These are phyloP conservation scores for Pluvialis apricaria DNA, from an alignment of 2,113 vertebrate genomes.

Conservation along the genomic window DNA sequence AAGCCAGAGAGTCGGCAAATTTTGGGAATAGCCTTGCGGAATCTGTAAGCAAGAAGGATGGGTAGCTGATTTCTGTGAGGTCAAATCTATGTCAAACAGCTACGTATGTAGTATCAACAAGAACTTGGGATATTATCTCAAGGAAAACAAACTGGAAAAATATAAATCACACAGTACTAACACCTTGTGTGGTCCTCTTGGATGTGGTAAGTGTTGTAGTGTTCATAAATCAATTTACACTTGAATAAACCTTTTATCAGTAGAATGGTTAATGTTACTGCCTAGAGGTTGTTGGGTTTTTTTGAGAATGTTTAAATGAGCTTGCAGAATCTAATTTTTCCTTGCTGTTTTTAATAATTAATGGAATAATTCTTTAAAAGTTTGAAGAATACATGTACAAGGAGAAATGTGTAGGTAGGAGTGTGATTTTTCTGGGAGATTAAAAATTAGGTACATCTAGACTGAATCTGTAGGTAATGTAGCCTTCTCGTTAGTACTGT, in stretches of 20 bases:
- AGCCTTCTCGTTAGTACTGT: neutral
- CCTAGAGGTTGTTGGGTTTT: no score
- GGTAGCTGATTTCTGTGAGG: slow-evolving; percentile 65
- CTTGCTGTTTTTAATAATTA: neutral
- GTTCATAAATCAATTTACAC: neutral
- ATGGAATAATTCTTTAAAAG: neutral
- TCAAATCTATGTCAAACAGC: slow-evolving; percentile 63
- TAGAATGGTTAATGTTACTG: no score
- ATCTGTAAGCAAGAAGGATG: slow-evolving; percentile 62
- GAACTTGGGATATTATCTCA: slow-evolving; percentile 64
- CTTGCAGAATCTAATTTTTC: neutral
- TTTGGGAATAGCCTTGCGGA: slow-evolving; percentile 46
- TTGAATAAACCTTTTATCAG: neutral
- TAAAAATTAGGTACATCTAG: neutral
- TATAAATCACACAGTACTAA: slow-evolving; percentile 42
- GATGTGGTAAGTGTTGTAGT: slow-evolving; percentile 68
- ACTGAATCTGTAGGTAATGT: neutral
- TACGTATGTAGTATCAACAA: slow-evolving; percentile 56
- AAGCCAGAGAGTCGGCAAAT: slow-evolving; percentile 35
- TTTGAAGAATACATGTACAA: neutral
- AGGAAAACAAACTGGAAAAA: slow-evolving; percentile 73
- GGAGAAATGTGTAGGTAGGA: neutral
- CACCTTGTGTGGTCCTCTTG: slow-evolving; percentile 64
- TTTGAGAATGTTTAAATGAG: neutral
- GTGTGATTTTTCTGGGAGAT: neutral